A percentile compares a stretch with the other conserved stretches of the same genome.
Conservation (phyloP, 2,797 vertebrate species). For the Smutsia temminckii region DNA sequence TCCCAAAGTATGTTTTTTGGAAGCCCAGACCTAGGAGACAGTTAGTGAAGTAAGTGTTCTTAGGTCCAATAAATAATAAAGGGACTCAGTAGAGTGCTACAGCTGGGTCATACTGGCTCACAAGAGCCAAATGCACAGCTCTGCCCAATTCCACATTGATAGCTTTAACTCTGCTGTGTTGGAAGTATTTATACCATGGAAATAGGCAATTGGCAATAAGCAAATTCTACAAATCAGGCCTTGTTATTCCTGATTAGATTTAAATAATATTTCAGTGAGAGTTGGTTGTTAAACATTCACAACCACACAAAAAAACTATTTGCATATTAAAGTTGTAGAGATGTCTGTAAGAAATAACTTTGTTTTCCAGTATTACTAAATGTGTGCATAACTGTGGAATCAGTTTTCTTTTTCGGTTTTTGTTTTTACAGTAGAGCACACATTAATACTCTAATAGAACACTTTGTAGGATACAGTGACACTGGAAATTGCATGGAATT, state of each 20-base stretch:
- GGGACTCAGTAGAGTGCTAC: background rate
- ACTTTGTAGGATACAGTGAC: background rate
- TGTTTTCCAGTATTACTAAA: background rate
- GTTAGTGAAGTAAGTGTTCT: background rate
- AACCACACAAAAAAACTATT: background rate
- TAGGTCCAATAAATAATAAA: background rate
- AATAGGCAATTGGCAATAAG: background rate
- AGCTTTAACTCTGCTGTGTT: background rate
- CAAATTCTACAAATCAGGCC: background rate
- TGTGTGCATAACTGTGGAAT: background rate
- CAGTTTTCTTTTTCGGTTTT: background rate
- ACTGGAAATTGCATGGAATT: background rate
- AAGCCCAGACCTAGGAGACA: background rate
- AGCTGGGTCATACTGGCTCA: background rate
- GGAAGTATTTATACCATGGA: background rate
- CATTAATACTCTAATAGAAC: background rate
- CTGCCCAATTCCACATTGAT: background rate
- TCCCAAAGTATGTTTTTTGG: background rate
- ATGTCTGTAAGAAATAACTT: background rate
- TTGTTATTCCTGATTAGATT: background rate
- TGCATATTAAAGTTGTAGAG: background rate
- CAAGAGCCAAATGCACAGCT: background rate
- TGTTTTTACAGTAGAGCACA: background rate
- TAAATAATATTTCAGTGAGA: conserved; percentile 33
- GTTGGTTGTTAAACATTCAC: background rate